These are phyloP conservation scores for Lota lota DNA, from an alignment of 2,113 vertebrate species.

Conservation along the genomic window DNA sequence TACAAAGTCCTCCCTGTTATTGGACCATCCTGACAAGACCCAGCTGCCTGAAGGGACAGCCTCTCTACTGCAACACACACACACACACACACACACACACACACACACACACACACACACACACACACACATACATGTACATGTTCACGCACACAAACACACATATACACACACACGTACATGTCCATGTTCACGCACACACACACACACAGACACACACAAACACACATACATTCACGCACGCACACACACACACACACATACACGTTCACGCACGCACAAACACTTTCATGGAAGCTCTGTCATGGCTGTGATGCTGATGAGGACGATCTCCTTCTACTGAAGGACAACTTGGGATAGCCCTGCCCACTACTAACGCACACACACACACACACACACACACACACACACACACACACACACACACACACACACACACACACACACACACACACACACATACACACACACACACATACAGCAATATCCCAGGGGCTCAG, in stretches of 20 bases:
- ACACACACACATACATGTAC: constrained; percentile 2
- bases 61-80: neutral
- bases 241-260: constrained; percentile 8
- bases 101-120: neutral
- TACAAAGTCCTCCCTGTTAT: too few relatives aligned
- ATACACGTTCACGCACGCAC: constrained; percentile 12
- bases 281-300: too few relatives aligned
- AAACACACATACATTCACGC: constrained; percentile 11
- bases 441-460: neutral
- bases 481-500: too few relatives aligned
- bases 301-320: too few relatives aligned
- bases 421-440: neutral
- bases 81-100: neutral
- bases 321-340: too few relatives aligned
- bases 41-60: neutral
- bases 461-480: neutral
- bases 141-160: neutral
- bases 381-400: constrained; percentile 12
- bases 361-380: neutral
- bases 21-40: too few relatives aligned
- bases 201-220: constrained; percentile 14
- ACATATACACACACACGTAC: constrained; percentile 7
- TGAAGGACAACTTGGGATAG: neutral
- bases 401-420: constrained; percentile 6
- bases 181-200: too few relatives aligned